Base-by-base conservation (phyloP, 2,113 vertebrate genomes). In the Ahaetulla prasina region DNA sequence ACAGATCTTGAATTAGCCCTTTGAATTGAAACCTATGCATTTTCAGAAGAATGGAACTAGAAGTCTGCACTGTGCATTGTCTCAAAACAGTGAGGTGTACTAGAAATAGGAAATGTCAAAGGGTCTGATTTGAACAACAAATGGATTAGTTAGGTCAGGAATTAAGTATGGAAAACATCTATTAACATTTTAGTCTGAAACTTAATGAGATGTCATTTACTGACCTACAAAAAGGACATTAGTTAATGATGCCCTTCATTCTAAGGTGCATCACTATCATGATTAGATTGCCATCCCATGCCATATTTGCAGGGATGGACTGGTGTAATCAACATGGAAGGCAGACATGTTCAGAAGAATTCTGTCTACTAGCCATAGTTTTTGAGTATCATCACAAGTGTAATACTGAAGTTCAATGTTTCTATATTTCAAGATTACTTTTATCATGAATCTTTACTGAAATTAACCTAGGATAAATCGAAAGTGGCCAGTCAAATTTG, bases 1-100 rank as follows among this genome's bases (percentile, higher is more conserved):
- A 89, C 49, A 93, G 74, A 55, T 91, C 74, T 91, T 86, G 90
- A 93, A 93, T 94, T 89, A 88, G 80, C 90, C 91, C 89, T 94
- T 94, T 96, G 94, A 89, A 57, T 94, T 91, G 92, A 95, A 74
- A 89, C 27, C 49, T 93, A 93, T 93, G 88, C 94, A 53, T 57
- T 95, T 93, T 96, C 94, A 92, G n/a, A 92, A 85, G 90, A 92
- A 93, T 63, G 25, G 63, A 93, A n/a, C 87, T 89, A 94, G 49
- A 94, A 85, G 90, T 92, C 39, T 0, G 0, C 87, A 35, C 6
- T 68, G 63, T 16, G 63, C 30, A n/a, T 68, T 68, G 63, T n/a
- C 30, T 68, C 12, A 94, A 91, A 23, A 55, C 47, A 39, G 91
- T 95, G 49, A 93, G 10, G 54, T 87, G 12, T 54, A 92, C 93